Evolutionary conservation across 2,113 vertebrate species (phyloP), one percentile per base, ranked within the genome.

Genomic region (Junco hyemalis): DNA sequence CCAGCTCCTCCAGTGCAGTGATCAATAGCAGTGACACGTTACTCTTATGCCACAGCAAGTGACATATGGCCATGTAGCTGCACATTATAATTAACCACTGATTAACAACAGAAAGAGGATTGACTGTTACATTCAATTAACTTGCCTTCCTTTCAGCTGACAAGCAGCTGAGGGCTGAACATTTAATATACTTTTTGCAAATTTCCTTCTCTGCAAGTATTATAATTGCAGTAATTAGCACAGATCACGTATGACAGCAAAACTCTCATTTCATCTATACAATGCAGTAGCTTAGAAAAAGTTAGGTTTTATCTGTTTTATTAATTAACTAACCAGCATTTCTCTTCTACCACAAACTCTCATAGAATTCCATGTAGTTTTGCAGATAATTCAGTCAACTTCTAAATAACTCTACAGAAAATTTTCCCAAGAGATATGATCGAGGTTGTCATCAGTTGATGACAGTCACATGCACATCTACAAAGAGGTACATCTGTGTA

Each of bases 41-140:
- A 53, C 70, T 50, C 77, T 65, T 65, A 81, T 25, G 48, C 54
- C 92, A 94, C 48, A 91, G 60, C 70, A 79, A 94, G 88, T 92
- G 94, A 95, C 96, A 78, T 88, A 47, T 22, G 72, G 88, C 88
- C 45, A 10, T 6, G 51, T 45, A 78, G 91, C 80, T 88, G 44
- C 86, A 86, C 89, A 5, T 74, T 85, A 47, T 95, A 95, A 96
- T 95, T 94, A 97, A 72, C 79, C 57, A 76, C 84, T 66, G 48
- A 94, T 80, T 71, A 92, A 68, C 40, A 83, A 74, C 72, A 74
- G 87, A 83, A 92, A 94, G 74, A 86, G 69, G 85, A 74, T 61
- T 84, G 88, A 66, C 81, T 86, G 70, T 84, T 96, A 91, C 74
- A 81, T 80, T 93, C 96, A 92, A 94, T 94, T 88, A 87, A 86